Evolutionary conservation across 92 coral and sea anemone genomes (phyloP).

Genomic region (Blastomussa wellsi): DNA sequence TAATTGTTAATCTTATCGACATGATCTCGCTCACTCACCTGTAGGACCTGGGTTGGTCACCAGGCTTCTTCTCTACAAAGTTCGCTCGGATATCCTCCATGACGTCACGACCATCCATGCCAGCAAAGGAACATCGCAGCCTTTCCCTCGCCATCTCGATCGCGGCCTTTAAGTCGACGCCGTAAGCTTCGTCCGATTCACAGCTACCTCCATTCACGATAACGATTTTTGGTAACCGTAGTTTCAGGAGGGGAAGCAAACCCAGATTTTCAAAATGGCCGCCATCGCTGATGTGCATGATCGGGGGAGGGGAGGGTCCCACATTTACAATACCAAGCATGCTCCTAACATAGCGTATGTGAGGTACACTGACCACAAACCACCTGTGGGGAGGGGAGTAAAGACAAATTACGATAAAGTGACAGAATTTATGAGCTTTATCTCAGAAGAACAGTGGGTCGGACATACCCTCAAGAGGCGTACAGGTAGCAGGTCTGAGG

Average conservation of each 20-base stretch:
- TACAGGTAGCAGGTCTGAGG: too few relatives aligned
- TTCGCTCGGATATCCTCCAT: conserved; percentile 45
- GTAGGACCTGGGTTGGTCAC: conserved; percentile 40
- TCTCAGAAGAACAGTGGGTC: not conserved
- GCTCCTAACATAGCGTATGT: conserved; percentile 54
- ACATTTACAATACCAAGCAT: conserved; percentile 31
- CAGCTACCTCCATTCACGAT: conserved; percentile 40
- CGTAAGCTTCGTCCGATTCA: conserved; percentile 14
- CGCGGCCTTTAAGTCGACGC: conserved; percentile 38
- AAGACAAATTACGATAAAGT: not conserved
- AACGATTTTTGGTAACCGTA: conserved; percentile 47
- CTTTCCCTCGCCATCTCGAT: conserved; percentile 48
- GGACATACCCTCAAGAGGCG: too few relatives aligned
- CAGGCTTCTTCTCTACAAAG: conserved; percentile 30
- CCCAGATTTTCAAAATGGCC: conserved; percentile 71
- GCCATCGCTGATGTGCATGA: conserved; percentile 66
- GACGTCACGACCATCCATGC: conserved; percentile 46
- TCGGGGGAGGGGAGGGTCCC: conserved; percentile 62
- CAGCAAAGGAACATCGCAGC: conserved; percentile 44
- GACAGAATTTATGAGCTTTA: too few relatives aligned
- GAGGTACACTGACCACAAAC: conserved; percentile 51
- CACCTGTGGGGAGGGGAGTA: conserved; percentile 39
- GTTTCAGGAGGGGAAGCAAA: conserved; percentile 53
- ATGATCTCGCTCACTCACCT: conserved; percentile 1
- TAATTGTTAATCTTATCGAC: too few relatives aligned